Evolutionary conservation across 1,140 invertebrate genomes (phyloP), one percentile per base, ranked within the genome.

Genomic region (Manduca sexta): DNA sequence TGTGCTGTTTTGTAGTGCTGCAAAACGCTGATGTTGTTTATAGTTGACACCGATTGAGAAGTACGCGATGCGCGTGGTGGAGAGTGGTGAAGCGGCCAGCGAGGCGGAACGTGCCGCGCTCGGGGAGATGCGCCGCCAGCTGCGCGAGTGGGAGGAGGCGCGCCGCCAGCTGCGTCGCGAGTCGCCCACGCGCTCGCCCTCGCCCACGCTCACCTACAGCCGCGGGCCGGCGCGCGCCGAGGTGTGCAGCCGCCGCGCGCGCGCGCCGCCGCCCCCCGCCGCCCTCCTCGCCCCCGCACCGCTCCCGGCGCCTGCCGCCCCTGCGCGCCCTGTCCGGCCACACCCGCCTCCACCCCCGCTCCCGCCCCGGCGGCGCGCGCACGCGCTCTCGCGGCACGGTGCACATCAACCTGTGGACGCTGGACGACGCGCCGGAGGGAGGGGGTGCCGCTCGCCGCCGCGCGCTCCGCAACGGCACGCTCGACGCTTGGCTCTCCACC

Each of bases 131-230:
- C 95, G 97, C 68, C 90, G 94, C 54, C 92, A 95, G 80, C 97
- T 98, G 83, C 92, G 93, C 59, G 96, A 98, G 70, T 99, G 97
- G 97, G 97, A 98, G 77, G 81, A 94, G 45, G 93, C 94, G 68
- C 91, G 96, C 1, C 84, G 91, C 43, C 92, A 93, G 69, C 93
- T 95, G 73, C 91, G 95, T 64, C 91, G 93, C 39, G 87, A 91
- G 31, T 85, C 87, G 31, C 88, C 89, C 78, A 88, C 7, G 59
- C 89, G 8, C 90, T 92, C 17, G 52, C 89, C 92, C 39, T 91
- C 54, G 87, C 64, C 90, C 63, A 60, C 53, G 44, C 60, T 74
- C 26, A 66, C 66, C 0, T 70, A 69, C 64, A 39, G 55, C 45
- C 16, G 40, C n/a, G n/a, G n/a, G n/a, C n/a, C n/a, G n/a, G n/a